Conservation (phyloP, 2,113 vertebrate genomes). For the Pomatostomus ruficeps region DNA sequence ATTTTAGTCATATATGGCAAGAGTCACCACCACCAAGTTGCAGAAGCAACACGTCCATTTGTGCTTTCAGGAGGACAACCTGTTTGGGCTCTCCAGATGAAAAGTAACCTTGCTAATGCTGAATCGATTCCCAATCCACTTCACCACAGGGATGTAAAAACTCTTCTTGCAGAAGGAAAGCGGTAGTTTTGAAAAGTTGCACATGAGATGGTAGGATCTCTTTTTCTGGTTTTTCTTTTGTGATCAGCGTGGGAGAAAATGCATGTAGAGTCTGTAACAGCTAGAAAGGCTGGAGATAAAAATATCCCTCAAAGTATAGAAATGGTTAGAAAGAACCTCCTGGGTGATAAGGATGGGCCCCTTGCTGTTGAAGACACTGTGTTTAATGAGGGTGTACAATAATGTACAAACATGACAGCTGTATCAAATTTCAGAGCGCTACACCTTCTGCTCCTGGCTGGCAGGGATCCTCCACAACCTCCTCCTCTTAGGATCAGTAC, state of each 20-base stretch:
- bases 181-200: neutral
- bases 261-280: neutral
- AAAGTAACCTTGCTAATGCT: neutral
- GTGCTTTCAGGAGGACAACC: neutral
- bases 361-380: neutral
- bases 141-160: neutral
- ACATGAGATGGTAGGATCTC: neutral
- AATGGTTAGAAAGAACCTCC: neutral
- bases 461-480: neutral
- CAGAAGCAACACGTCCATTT: neutral
- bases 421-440: neutral
- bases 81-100: neutral
- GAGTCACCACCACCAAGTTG: neutral
- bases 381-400: neutral
- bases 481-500: neutral
- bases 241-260: neutral
- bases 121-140: neutral
- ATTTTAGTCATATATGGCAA: neutral
- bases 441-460: neutral
- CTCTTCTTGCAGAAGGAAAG: neutral
- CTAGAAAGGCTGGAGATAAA: neutral
- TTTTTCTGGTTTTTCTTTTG: neutral
- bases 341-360: neutral
- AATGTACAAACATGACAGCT: fast-evolving
- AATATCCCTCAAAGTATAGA: neutral